Evolutionary conservation across 2,888 invertebrate genomes (phyloP).

Genomic region (Meandrusa payeni): DNA sequence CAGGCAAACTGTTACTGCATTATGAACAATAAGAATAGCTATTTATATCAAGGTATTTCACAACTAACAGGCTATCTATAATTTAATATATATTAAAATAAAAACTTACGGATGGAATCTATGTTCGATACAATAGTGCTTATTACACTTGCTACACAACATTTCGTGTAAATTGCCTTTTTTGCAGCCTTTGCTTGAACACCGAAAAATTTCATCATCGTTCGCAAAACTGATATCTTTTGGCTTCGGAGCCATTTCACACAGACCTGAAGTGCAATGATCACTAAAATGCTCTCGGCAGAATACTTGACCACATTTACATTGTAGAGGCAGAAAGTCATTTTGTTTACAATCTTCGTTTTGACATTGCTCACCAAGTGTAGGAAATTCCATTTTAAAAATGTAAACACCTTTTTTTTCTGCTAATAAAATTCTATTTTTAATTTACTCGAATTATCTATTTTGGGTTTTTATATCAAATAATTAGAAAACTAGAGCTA

Average conservation of each 20-base stretch:
- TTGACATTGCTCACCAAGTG: conserved; percentile 84
- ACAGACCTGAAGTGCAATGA: conserved; percentile 77
- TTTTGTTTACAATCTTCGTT: conserved; percentile 82
- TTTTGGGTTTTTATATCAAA: too few species aligned
- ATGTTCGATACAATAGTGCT: conserved; percentile 86
- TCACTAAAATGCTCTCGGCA: conserved; percentile 85
- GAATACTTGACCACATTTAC: conserved; percentile 82
- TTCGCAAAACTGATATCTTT: conserved; percentile 58
- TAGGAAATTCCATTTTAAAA: conserved; percentile 86
- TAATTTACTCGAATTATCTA: too few species aligned
- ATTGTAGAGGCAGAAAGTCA: conserved; percentile 87
- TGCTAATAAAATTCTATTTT: not conserved
- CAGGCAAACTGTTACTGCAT: too few species aligned
- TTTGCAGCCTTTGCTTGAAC: conserved; percentile 80
- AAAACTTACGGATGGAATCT: conserved; percentile 77
- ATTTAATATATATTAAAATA: too few species aligned
- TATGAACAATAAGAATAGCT: too few species aligned
- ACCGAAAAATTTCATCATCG: conserved; percentile 71
- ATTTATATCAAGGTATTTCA: too few species aligned
- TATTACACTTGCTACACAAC: conserved; percentile 83
- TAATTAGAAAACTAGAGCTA: too few species aligned
- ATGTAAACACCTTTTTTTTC: not conserved
- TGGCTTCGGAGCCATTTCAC: conserved; percentile 61
- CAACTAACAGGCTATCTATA: too few species aligned
- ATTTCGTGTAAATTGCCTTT: conserved; percentile 83